Evolutionary conservation across 2,113 vertebrate species (phyloP).

Genomic region (Myrmecobius fasciatus): DNA sequence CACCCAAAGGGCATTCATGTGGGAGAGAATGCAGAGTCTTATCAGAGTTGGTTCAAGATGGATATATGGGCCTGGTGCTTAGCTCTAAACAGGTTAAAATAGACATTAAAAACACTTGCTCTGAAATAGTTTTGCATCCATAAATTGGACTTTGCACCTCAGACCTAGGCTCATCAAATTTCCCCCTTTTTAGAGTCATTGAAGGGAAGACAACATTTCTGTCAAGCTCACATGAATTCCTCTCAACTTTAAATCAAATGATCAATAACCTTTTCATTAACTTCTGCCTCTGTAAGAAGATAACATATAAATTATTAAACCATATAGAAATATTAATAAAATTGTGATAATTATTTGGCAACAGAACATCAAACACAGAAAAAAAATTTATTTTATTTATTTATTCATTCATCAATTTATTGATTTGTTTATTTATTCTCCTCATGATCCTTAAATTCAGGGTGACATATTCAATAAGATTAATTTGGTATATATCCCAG

Average conservation of each 20-base stretch:
- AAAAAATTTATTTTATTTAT: background rate
- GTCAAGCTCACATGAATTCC: background rate
- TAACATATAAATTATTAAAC: background rate
- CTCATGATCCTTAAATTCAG: background rate
- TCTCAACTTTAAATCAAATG: background rate
- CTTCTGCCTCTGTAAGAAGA: background rate
- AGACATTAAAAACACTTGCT: background rate
- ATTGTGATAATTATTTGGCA: background rate
- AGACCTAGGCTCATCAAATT: background rate
- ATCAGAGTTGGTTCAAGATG: background rate
- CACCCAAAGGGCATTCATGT: background rate
- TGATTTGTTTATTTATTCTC: background rate
- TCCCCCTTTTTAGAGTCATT: background rate
- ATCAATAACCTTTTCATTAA: background rate
- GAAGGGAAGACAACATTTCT: background rate
- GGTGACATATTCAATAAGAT: conserved; percentile 53
- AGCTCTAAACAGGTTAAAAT: background rate
- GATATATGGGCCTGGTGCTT: background rate
- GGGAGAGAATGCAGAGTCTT: background rate
- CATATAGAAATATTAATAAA: background rate
- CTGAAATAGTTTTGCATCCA: background rate
- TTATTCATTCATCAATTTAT: background rate
- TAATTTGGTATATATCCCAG: conserved; percentile 29
- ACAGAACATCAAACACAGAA: background rate
- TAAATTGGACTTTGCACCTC: background rate